A percentile compares a stretch with the other conserved stretches of the same genome.
Evolutionary conservation across 2,888 invertebrate genomes (phyloP).

Genomic region (Cantharis lateralis): DNA sequence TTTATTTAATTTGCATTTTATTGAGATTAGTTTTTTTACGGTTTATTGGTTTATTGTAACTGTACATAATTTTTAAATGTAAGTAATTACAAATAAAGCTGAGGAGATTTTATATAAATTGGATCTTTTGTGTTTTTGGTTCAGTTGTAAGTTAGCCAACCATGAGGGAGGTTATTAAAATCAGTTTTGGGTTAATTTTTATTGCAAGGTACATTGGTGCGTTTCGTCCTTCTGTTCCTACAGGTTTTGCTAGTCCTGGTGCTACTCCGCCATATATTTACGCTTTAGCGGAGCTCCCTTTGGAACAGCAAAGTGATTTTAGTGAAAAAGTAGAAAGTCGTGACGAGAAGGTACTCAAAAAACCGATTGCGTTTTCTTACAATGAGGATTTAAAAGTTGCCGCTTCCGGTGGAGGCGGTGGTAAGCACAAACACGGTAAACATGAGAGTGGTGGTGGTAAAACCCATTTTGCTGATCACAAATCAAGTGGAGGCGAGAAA

Average conservation of each 20-base stretch:
- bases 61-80: conserved; percentile 9
- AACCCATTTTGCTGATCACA: conserved; percentile 25
- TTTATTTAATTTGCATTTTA: neutral
- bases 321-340: conserved; percentile 44
- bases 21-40: conserved; percentile 8
- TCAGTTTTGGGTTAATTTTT: neutral
- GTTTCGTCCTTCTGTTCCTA: neutral
- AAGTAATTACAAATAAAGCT: conserved; percentile 4
- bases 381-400: conserved; percentile 34
- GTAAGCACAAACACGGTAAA: conserved; percentile 18
- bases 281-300: conserved; percentile 4
- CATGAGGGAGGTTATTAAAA: neutral
- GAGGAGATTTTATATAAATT: neutral
- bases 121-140: neutral
- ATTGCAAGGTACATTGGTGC: neutral
- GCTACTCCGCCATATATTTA: neutral
- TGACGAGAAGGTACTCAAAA: conserved; percentile 43
- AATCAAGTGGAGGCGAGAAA: conserved; percentile 43
- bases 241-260: neutral
- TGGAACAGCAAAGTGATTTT: conserved; percentile 42
- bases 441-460: conserved; percentile 31
- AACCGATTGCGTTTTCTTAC: conserved; percentile 46
- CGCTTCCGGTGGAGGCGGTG: conserved; percentile 20
- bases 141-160: neutral
- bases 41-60: conserved; percentile 6